Evolutionary conservation across 2,113 vertebrate genomes (phyloP).

Genomic region (Brachypodius melanocephalos): DNA sequence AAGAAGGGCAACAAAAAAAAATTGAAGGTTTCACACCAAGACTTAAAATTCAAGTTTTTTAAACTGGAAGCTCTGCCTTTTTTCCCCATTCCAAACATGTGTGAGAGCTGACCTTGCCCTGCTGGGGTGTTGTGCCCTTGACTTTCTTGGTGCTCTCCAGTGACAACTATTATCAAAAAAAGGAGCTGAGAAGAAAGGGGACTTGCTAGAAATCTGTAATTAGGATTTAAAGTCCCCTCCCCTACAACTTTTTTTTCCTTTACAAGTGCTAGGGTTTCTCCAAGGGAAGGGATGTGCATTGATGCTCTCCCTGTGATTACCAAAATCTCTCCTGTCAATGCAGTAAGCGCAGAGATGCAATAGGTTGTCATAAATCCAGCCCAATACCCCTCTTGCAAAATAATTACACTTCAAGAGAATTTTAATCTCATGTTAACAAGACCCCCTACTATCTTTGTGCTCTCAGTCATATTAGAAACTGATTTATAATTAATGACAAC

Average conservation of each 20-base stretch:
- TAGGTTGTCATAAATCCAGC: conserved; percentile 1
- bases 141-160: not conserved
- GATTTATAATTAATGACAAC: conserved; percentile 73
- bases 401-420: conserved; percentile 66
- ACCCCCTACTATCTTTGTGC: conserved; percentile 56
- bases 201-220: not conserved
- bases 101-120: not conserved
- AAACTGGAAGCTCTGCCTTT: not conserved
- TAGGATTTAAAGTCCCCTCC: not conserved
- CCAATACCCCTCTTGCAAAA: conserved; percentile 32
- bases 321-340: not conserved
- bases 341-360: not conserved
- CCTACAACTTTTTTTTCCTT: not conserved
- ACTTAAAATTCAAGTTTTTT: not conserved
- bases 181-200: not conserved
- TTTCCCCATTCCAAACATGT: rapidly evolving
- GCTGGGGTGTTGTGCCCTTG: not conserved
- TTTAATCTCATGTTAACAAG: conserved; percentile 69
- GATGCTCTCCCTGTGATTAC: not conserved
- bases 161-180: not conserved
- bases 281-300: not conserved
- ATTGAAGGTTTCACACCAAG: not conserved
- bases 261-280: not conserved
- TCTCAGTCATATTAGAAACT: conserved; percentile 68
- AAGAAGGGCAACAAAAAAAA: not conserved